Conservation (phyloP, 2,113 vertebrate genomes). For the Pteruthius melanotis region DNA sequence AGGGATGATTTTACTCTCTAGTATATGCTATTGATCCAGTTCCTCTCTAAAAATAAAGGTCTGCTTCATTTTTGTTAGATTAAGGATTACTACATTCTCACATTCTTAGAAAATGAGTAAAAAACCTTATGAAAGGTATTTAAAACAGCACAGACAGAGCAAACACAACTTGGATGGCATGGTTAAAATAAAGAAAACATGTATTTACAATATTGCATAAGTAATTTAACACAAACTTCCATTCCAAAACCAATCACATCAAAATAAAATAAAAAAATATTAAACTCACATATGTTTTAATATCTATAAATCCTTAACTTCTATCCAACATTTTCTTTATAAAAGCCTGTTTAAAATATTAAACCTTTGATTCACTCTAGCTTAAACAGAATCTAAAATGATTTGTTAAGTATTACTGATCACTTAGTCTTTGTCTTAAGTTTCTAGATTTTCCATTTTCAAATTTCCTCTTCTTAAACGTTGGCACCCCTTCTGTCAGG, state of each 20-base stretch:
- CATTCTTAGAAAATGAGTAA: constrained; percentile 43
- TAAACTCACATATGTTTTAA: constrained; percentile 54
- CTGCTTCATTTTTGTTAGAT: not conserved
- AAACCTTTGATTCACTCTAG: not conserved
- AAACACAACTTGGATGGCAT: constrained; percentile 23
- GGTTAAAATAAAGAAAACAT: constrained; percentile 50
- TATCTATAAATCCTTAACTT: constrained; percentile 61
- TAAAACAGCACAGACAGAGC: constrained; percentile 49
- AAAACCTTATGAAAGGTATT: not conserved
- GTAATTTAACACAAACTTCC: constrained; percentile 54
- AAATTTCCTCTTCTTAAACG: constrained; percentile 88
- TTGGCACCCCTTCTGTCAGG: constrained; percentile 72
- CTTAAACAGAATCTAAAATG: not conserved
- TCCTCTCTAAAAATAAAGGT: not conserved
- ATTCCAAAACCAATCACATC: constrained; percentile 61
- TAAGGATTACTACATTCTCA: not conserved
- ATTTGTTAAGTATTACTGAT: constrained; percentile 74
- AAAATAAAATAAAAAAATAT: constrained; percentile 65
- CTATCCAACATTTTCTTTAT: constrained; percentile 35
- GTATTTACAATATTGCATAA: constrained; percentile 70
- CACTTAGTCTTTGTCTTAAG: constrained; percentile 84
- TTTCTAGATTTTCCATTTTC: constrained; percentile 91
- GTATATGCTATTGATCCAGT: not conserved
- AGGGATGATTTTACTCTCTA: not conserved
- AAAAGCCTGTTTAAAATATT: constrained; percentile 61